Evolutionary conservation across 2,888 invertebrate genomes (phyloP), one percentile per base, ranked within the genome.

Genomic region (Lithodes maja): DNA sequence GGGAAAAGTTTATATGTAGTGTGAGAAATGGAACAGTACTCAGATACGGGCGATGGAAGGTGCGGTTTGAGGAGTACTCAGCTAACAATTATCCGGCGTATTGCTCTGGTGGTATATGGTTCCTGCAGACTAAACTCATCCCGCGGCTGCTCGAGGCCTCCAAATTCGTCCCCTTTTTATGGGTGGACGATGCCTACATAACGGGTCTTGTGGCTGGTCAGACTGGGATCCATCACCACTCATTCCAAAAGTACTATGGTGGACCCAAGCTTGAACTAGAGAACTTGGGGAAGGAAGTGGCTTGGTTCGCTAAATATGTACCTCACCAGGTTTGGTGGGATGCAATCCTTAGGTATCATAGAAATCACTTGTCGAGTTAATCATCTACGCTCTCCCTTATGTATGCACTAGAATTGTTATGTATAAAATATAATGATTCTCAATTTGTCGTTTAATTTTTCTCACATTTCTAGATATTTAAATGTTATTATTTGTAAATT

Each of bases 161-260:
- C 12, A 92, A 93, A 74, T 92, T 93, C 0, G 92, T 92, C 0
- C 93, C 93, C 50, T 94, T 94, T 91, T 94, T 95, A 92, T 95
- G 95, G 94, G 94, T 95, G 69, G 95, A 95, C 91, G 95, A 95
- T 92, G 94, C 94, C 84, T 94, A 94, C 92, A 93, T 94, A 2
- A 94, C 94, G 0, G 95, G 95, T 2, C 92, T 94, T 9, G n/a
- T 85, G 61, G 87, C 87, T 7, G 52, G 17, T 2, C 7, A 83
- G 49, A 87, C 87, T 9, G 85, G 83, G n/a, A 77, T 90, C 2
- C 54, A 68, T 2, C 85, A 85, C 7, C 61, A 75, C 2, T 54
- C 53, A 2, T 80, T 83, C 55, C 83, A 87, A 2, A 69, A 84
- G 2, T 80, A 78, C 68, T 87, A 87, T 15, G 86, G 86, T 15